These are phyloP conservation scores for Myrmecophaga tridactyla DNA, from an alignment of 2,113 vertebrate genomes.

Conservation along the genomic window DNA sequence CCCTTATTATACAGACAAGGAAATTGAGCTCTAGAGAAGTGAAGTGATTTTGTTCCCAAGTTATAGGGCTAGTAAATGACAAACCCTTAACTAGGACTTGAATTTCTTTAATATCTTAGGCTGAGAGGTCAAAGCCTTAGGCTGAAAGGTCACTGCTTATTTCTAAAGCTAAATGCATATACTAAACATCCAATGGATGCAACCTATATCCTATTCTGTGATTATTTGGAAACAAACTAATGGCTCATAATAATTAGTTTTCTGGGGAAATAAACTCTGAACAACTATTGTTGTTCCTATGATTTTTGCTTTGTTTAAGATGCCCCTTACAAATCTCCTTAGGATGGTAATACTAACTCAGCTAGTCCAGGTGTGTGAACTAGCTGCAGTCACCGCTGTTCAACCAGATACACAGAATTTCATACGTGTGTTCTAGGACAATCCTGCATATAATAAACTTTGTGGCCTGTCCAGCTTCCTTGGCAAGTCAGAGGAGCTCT, in stretches of 20 bases:
- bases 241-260: neutral
- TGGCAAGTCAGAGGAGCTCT: neutral
- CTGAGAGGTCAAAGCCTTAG: neutral
- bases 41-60: neutral
- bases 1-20: neutral
- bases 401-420: neutral
- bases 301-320: neutral
- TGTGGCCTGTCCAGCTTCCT: neutral
- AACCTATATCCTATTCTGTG: neutral
- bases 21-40: slow-evolving; percentile 15
- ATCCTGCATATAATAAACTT: neutral
- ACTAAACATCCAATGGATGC: neutral
- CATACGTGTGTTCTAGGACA: neutral
- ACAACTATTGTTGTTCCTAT: neutral
- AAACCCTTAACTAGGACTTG: neutral
- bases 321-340: neutral
- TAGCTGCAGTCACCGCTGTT: neutral
- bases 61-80: neutral
- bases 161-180: slow-evolving; percentile 6
- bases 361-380: neutral
- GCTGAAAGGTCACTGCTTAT: neutral
- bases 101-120: neutral
- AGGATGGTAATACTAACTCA: neutral
- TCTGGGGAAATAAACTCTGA: neutral
- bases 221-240: slow-evolving; percentile 10